Evolutionary conservation across 2,797 vertebrate species (phyloP).

Genomic region (Mergus octosetaceus): DNA sequence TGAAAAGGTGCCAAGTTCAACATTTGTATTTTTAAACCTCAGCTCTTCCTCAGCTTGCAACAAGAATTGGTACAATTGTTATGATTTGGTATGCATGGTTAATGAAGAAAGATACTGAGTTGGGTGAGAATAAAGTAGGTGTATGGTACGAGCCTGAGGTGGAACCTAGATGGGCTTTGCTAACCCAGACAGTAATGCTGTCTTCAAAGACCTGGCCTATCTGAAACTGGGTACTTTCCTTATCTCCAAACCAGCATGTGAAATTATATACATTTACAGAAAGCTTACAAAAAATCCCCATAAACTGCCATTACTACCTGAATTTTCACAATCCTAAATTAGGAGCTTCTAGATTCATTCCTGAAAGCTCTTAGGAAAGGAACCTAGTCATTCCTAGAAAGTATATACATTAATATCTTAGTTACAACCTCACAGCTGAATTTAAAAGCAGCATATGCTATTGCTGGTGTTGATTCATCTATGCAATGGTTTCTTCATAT

Average conservation of each 20-base stretch:
- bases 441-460: neutral
- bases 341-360: neutral
- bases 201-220: neutral
- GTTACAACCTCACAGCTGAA: neutral
- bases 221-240: neutral
- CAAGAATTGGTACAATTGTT: neutral
- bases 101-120: neutral
- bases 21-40: neutral
- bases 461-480: neutral
- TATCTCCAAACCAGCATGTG: neutral
- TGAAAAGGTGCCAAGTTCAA: neutral
- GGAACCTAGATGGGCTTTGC: neutral
- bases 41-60: neutral
- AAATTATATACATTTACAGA: neutral
- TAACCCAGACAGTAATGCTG: neutral
- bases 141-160: neutral
- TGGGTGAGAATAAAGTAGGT: neutral
- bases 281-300: neutral
- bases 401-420: neutral
- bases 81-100: neutral
- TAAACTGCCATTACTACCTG: neutral
- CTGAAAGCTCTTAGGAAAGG: neutral
- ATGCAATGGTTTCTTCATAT: neutral
- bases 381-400: neutral
- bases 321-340: neutral